Conservation (phyloP, 1,140 invertebrate genomes). For the Augochlora pura region DNA sequence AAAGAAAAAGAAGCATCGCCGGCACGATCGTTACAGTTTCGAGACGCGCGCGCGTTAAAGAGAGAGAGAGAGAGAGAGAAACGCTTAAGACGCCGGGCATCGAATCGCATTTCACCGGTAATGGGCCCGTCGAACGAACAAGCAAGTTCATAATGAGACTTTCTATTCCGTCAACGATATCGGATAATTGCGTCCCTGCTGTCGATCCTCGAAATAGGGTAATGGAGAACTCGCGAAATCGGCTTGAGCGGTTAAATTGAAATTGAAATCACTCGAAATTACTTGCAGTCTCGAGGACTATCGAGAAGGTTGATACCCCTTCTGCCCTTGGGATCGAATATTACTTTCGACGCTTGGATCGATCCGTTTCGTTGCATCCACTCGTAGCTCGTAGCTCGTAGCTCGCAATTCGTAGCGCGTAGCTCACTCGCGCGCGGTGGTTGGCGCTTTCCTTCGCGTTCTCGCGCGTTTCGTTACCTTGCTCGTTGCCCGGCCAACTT, state of each 20-base stretch:
- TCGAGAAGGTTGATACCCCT: slow-evolving; percentile 23
- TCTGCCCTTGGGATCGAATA: slow-evolving; percentile 47
- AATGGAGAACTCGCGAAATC: slow-evolving; percentile 67
- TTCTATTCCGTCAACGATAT: slow-evolving; percentile 63
- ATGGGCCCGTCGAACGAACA: slow-evolving; percentile 20
- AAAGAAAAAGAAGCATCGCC: too few species aligned
- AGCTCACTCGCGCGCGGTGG: too few species aligned
- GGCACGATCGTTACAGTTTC: too few species aligned
- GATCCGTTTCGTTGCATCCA: slow-evolving; percentile 9
- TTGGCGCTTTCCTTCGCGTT: too few species aligned
- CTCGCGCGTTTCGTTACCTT: too few species aligned
- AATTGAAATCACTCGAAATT: slow-evolving; percentile 69
- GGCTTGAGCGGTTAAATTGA: slow-evolving; percentile 67
- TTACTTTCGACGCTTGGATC: slow-evolving; percentile 41
- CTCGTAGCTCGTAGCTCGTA: not conserved
- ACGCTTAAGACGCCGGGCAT: not conserved
- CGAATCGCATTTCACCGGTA: slow-evolving; percentile 5
- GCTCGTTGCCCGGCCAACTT: too few species aligned
- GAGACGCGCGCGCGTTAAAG: too few species aligned
- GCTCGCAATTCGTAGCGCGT: not conserved
- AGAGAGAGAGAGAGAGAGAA: too few species aligned
- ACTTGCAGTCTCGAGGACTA: slow-evolving; percentile 49
- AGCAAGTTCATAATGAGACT: slow-evolving; percentile 55
- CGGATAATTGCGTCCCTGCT: slow-evolving; percentile 60
- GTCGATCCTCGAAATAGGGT: slow-evolving; percentile 63